Conservation (phyloP, 2,113 vertebrate species). For the Anhinga rufa region DNA sequence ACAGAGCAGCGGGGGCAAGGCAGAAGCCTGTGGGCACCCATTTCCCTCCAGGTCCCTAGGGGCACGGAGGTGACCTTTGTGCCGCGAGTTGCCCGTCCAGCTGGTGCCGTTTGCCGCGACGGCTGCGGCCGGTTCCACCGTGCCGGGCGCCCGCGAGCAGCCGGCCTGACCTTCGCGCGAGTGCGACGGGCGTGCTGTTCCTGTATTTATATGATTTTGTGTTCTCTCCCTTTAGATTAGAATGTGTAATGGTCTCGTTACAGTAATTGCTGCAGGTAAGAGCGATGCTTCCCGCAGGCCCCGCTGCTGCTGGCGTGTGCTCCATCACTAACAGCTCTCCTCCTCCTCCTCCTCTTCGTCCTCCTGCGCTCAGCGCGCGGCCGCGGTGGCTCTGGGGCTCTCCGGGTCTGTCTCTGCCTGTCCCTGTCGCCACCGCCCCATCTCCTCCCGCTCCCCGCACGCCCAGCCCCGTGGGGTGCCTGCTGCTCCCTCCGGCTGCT, state of each 20-base stretch:
- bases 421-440: neutral
- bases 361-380: neutral
- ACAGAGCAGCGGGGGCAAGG: neutral
- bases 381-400: neutral
- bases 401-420: neutral
- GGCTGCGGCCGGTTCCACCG: neutral
- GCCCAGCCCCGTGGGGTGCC: slow-evolving; percentile 50
- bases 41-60: neutral
- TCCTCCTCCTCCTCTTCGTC: slow-evolving; percentile 9
- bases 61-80: neutral
- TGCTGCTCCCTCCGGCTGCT: slow-evolving; percentile 65
- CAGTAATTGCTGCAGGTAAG: slow-evolving; percentile 91
- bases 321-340: neutral
- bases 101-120: neutral
- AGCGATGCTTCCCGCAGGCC: slow-evolving; percentile 6
- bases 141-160: neutral
- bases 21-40: rapidly evolving
- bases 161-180: neutral
- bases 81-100: rapidly evolving
- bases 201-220: slow-evolving; percentile 70
- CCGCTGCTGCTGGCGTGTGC: neutral
- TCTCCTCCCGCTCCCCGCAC: neutral
- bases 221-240: slow-evolving; percentile 91
- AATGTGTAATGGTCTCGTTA: slow-evolving; percentile 78
- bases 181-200: neutral